Conservation (phyloP, 2,113 vertebrate genomes). For the Xiphias gladius region DNA sequence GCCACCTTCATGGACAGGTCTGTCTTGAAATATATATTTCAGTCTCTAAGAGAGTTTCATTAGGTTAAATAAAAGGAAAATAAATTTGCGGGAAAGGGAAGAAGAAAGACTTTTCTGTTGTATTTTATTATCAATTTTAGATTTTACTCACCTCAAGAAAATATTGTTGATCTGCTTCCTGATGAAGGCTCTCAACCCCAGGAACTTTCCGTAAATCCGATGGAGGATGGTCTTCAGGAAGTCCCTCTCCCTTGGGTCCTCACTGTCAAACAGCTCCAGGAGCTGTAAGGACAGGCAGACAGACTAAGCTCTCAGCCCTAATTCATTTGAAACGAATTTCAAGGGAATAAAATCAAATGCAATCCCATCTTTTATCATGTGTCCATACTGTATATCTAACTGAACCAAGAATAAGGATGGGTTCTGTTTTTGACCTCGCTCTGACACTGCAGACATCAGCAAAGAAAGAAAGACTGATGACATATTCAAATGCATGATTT, state of each 20-base stretch:
- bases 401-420: no score
- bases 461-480: no score
- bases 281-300: constrained; percentile 85
- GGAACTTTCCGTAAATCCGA: constrained; percentile 98
- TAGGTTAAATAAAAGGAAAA: no score
- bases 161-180: constrained; percentile 99
- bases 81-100: no score
- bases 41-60: no score
- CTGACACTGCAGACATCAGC: no score
- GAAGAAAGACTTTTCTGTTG: not conserved
- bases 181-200: constrained; percentile 97
- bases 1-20: no score
- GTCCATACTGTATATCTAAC: not conserved
- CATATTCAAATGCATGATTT: no score
- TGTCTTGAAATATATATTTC: no score
- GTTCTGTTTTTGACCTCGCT: no score
- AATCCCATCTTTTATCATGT: not conserved
- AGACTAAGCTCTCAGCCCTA: not conserved
- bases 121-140: not conserved
- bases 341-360: not conserved
- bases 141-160: constrained; percentile 90
- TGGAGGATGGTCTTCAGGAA: constrained; percentile 98
- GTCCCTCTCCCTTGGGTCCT: constrained; percentile 97
- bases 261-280: constrained; percentile 97
- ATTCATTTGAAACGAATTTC: not conserved